Evolutionary conservation across 2,888 invertebrate species (phyloP), one percentile per base, ranked within the genome.

Genomic region (Pandemis cinnamomeana): DNA sequence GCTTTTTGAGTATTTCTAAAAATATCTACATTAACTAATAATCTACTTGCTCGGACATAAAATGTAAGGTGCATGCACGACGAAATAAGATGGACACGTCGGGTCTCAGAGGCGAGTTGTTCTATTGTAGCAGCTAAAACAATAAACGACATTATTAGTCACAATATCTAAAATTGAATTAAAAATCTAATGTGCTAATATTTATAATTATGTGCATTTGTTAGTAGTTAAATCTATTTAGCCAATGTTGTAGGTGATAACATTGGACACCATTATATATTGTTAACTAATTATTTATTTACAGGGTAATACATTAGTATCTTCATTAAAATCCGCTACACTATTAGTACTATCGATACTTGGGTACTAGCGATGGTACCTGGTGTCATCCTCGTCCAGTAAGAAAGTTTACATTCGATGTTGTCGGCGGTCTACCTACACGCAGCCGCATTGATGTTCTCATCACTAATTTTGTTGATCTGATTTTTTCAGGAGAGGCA

Each of bases 101-200:
- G 81, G 80, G 81, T 90, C 87, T 96, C 96, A 96, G 91, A 96
- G 96, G 88, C 96, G 95, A 86, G 97, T 97, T 83, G 96, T 97
- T 95, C 97, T 95, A 95, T 97, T 97, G 96, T 97, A 97, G 95
- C 96, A 97, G 95, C 97, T 97, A 96, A 91, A 94, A 93, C 92
- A 92, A 92, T 85, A 80, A 75, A 84, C 83, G 86, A 86, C 80
- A 81, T 78, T 79, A 81, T 90, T 88, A 88, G 82, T 79, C 84
- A 4, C 80, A 79, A 82, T 72, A 74, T 76, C 73, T 76, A 71
- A 20, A 67, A 71, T 67, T 76, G 73, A 76, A 44, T 72, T 69
- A 60, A 44, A 62, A 68, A 46, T 48, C 46, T 42, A 69, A 10
- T n/a, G 70, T 70, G 72, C 71, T 53, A 46, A 10, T 62, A 69